Evolutionary conservation across 2,113 vertebrate species (phyloP).

Genomic region (Nyctereutes procyonoides): DNA sequence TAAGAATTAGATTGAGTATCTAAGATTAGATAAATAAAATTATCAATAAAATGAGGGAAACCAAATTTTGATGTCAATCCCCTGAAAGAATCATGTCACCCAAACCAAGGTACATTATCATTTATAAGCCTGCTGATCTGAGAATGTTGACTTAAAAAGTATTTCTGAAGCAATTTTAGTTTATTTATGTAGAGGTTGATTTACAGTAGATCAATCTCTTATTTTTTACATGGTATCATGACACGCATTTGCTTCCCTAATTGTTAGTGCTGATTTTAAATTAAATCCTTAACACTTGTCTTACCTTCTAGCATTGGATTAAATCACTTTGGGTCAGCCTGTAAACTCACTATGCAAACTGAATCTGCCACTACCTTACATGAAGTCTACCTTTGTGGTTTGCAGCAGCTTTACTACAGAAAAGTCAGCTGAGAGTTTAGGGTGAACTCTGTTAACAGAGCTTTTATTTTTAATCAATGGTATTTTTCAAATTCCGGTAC

Average conservation of each 20-base stretch:
- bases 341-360: not conserved
- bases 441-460: conserved; percentile 34
- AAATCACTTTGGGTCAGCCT: not conserved
- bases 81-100: not conserved
- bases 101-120: not conserved
- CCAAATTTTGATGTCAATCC: not conserved
- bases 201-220: not conserved
- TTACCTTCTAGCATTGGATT: not conserved
- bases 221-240: not conserved
- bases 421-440: conserved; percentile 36
- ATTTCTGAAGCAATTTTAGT: conserved; percentile 35
- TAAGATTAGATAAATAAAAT: not conserved
- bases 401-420: not conserved
- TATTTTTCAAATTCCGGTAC: conserved; percentile 52
- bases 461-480: conserved; percentile 57
- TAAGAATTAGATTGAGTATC: not conserved
- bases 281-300: not conserved
- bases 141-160: not conserved
- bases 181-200: not conserved
- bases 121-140: not conserved
- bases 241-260: not conserved
- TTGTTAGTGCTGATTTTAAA: conserved; percentile 10
- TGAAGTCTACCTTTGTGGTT: not conserved
- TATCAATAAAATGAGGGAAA: conserved; percentile 19
- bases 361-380: not conserved